Conservation (phyloP, 2,113 vertebrate genomes). For the Chunga burmeisteri region DNA sequence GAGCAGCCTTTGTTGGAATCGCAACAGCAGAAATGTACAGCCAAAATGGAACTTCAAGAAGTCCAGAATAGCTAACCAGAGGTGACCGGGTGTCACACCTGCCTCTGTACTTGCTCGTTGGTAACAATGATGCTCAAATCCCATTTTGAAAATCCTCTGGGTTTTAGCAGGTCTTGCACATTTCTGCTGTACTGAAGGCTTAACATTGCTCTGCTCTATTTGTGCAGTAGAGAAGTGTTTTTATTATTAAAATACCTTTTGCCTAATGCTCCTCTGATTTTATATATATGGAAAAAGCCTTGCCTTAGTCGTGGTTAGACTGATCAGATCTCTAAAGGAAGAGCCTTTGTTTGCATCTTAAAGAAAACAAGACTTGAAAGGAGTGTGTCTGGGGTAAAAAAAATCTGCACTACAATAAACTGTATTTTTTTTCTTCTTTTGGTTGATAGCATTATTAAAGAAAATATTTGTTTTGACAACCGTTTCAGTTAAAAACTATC, state of each 20-base stretch:
- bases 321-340: background rate
- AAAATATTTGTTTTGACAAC: background rate
- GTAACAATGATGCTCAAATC: conserved; percentile 1
- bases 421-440: background rate
- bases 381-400: background rate
- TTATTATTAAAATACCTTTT: conserved; percentile 25
- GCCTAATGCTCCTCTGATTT: conserved; percentile 7
- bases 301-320: background rate
- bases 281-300: background rate
- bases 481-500: background rate
- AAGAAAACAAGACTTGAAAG: conserved; percentile 3
- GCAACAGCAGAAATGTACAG: background rate
- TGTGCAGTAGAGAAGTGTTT: background rate
- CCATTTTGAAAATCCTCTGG: background rate
- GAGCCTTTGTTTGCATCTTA: background rate
- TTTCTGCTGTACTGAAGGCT: background rate
- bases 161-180: conserved; percentile 21
- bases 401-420: background rate
- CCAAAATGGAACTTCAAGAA: conserved; percentile 1
- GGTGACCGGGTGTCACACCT: conserved; percentile 23
- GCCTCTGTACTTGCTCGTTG: conserved; percentile 10
- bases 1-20: conserved; percentile 24
- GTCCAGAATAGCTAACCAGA: conserved; percentile 1
- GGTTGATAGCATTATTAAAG: background rate
- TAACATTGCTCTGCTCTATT: background rate